Evolutionary conservation across 2,797 vertebrate species (phyloP), one percentile per base, ranked within the genome.

Genomic region (Microtus agrestis): DNA sequence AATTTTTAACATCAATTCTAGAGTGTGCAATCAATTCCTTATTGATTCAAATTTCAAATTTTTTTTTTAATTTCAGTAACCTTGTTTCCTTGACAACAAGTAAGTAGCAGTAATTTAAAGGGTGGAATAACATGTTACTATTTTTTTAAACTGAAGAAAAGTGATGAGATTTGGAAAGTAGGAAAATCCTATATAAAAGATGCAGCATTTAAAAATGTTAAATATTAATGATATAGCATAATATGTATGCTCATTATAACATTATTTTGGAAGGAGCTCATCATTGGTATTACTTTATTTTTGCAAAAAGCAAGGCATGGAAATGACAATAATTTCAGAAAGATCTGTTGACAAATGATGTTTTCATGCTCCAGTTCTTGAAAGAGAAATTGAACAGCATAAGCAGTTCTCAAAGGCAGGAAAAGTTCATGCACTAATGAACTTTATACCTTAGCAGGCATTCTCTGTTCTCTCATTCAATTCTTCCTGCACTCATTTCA

Each of bases 51-150:
- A 56, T 43, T 89, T 93, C 61, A 80, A 85, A n/a, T 56, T 10
- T 29, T 85, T 54, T 94, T 31, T 84, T 23, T 15, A 65, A 51
- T 10, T 59, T 87, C 73, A 8, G 15, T 77, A 92, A 46, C 37
- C 76, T 91, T 77, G 14, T 94, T 95, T 95, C 46, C 73, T 71
- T 93, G 84, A 94, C 81, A 94, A 25, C 23, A 88, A 46, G n/a
- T 81, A 19, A 93, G 59, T 65, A 63, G 14, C 43, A 91, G 4
- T 48, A 51, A 93, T 84, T 86, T 43, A 81, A 89, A 19, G 19
- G 14, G 37, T 37, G 56, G 14, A 79, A 82, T 48, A 25, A 0
- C 67, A 90, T 48, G 13, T 54, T 74, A n/a, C 31, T 67, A 51
- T 69, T 31, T 65, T 69, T 69, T 69, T n/a, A 12, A 79, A 11